Conservation (phyloP, 1,140 invertebrate species). For the Cephus cinctus region DNA sequence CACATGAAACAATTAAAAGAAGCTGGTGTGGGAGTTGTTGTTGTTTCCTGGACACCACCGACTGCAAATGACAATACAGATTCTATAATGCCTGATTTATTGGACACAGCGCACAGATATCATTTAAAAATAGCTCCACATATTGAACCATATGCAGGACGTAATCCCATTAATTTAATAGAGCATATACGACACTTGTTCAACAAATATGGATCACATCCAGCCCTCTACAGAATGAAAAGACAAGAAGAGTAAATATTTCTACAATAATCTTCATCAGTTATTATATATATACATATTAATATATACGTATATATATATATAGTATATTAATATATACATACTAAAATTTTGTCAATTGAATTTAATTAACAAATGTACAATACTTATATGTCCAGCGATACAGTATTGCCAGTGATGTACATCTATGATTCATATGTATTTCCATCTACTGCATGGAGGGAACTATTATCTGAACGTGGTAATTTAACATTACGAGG, state of each 20-base stretch:
- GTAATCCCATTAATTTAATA: slow-evolving; percentile 52
- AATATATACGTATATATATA: not conserved
- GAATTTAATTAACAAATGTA: not conserved
- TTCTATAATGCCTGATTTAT: slow-evolving; percentile 44
- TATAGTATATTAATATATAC: not conserved
- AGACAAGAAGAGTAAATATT: slow-evolving; percentile 46
- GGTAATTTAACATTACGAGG: slow-evolving; percentile 56
- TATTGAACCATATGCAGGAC: slow-evolving; percentile 50
- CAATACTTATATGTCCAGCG: slow-evolving; percentile 26
- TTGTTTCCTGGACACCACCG: slow-evolving; percentile 54
- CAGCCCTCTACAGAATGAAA: slow-evolving; percentile 56
- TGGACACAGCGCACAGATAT: slow-evolving; percentile 49
- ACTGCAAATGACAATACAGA: slow-evolving; percentile 47
- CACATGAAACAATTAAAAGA: slow-evolving; percentile 54
- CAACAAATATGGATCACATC: slow-evolving; percentile 48
- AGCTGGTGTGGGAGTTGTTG: slow-evolving; percentile 50
- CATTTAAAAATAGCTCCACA: slow-evolving; percentile 54
- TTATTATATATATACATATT: not conserved
- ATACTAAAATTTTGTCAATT: not conserved
- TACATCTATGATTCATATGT: slow-evolving; percentile 63
- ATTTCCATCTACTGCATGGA: slow-evolving; percentile 54
- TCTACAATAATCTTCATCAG: not conserved
- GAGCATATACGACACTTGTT: slow-evolving; percentile 48
- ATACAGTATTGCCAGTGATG: slow-evolving; percentile 55
- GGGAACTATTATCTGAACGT: slow-evolving; percentile 53